Evolutionary conservation across 35 echinoderm and acorn worm species (phyloP).

Genomic region (Holothuria glaberrima): DNA sequence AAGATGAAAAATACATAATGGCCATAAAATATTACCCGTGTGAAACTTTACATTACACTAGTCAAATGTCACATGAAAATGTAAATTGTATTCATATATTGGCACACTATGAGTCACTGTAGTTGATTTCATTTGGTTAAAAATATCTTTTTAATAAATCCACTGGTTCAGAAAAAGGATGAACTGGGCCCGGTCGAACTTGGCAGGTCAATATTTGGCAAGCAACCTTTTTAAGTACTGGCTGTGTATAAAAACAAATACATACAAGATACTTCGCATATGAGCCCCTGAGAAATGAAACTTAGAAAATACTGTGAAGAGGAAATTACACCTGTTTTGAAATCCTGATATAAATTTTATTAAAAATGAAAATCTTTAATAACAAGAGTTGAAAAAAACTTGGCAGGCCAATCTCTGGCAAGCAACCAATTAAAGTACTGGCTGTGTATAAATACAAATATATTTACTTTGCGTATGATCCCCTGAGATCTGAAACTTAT

Average conservation of each 20-base stretch:
- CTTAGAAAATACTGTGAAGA: not conserved
- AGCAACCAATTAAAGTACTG: not conserved
- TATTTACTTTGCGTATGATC: not conserved
- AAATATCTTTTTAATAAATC: no score
- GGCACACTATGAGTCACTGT: no score
- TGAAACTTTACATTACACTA: no score
- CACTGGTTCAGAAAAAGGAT: no score
- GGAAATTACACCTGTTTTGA: not conserved
- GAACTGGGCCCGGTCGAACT: no score
- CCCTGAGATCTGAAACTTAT: not conserved
- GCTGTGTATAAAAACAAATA: not conserved
- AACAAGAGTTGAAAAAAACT: not conserved
- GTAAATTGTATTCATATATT: no score
- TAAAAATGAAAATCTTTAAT: not conserved
- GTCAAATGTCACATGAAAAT: no score
- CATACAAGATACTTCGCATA: not conserved
- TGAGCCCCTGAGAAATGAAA: not conserved
- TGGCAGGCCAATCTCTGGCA: not conserved
- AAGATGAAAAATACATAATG: no score
- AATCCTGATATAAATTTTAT: not conserved
- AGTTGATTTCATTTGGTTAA: no score
- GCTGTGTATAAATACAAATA: not conserved
- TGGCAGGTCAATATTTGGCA: no score
- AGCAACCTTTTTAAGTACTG: not conserved
- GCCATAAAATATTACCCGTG: no score